phyloP scores from a whole-genome alignment of 2,888 invertebrate species.

The Tipula helvola region DNA sequence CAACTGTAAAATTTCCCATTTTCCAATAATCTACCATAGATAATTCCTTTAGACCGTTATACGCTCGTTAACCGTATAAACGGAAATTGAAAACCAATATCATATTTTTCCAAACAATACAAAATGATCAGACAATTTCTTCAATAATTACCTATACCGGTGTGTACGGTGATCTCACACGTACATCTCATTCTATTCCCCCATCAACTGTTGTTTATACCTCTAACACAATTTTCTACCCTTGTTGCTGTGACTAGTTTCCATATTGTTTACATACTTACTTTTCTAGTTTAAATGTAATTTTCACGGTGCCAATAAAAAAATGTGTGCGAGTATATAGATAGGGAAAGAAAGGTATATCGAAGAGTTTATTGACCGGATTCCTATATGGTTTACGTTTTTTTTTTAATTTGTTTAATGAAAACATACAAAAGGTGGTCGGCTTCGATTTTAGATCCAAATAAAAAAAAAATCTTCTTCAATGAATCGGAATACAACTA shows the following conservation, averaged over 20 bases:
- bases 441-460: not conserved
- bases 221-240: not conserved
- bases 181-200: not conserved
- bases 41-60: not conserved
- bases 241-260: not conserved
- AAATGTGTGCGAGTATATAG: not conserved
- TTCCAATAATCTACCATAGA: not conserved
- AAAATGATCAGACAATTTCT: not conserved
- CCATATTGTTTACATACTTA: not conserved
- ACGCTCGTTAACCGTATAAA: not conserved
- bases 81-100: not conserved
- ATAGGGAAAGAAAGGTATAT: not conserved
- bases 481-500: not conserved
- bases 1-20: not conserved
- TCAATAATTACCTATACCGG: not conserved
- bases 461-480: not conserved
- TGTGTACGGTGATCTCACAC: not conserved
- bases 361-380: not conserved
- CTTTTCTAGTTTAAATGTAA: not conserved
- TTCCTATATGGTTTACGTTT: not conserved
- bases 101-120: not conserved
- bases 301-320: not conserved
- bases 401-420: not conserved
- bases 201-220: not conserved
- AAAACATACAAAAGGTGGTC: not conserved